Conservation (phyloP, 2,888 invertebrate genomes). For the Acanthosepion lycidas region DNA sequence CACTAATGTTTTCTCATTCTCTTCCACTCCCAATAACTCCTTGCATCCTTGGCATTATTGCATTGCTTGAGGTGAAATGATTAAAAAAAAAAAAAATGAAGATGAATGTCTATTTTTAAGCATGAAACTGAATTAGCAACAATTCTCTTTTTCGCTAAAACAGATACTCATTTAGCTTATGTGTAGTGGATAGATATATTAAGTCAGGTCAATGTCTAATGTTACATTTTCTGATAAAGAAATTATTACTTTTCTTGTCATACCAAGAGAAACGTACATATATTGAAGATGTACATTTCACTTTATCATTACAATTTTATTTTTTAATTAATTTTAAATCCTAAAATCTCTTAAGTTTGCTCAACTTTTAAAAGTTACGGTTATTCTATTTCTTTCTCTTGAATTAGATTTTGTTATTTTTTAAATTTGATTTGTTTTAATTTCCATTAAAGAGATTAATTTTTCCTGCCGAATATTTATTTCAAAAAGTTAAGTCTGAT, state of each 20-base stretch:
- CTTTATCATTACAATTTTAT: background rate
- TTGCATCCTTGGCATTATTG: no score
- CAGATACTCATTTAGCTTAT: background rate
- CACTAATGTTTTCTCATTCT: no score
- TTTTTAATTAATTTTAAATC: conserved; percentile 33
- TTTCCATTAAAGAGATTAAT: conserved; percentile 33
- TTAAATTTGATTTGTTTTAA: conserved; percentile 12
- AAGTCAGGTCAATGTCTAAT: background rate
- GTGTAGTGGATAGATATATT: background rate
- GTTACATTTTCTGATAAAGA: background rate
- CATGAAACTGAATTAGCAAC: background rate
- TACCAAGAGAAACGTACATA: background rate
- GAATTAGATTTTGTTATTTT: background rate
- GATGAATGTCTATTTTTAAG: background rate
- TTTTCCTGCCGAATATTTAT: background rate
- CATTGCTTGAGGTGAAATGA: no score
- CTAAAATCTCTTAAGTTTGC: background rate
- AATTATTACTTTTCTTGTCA: background rate
- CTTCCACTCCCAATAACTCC: no score
- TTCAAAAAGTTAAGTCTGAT: conserved; percentile 12
- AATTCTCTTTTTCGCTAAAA: background rate
- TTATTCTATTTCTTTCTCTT: background rate
- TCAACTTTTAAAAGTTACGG: background rate
- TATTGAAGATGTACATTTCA: background rate
- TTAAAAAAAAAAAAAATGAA: no score